Base-by-base conservation (phyloP, 2,113 vertebrate genomes). In the Mobula birostris region DNA sequence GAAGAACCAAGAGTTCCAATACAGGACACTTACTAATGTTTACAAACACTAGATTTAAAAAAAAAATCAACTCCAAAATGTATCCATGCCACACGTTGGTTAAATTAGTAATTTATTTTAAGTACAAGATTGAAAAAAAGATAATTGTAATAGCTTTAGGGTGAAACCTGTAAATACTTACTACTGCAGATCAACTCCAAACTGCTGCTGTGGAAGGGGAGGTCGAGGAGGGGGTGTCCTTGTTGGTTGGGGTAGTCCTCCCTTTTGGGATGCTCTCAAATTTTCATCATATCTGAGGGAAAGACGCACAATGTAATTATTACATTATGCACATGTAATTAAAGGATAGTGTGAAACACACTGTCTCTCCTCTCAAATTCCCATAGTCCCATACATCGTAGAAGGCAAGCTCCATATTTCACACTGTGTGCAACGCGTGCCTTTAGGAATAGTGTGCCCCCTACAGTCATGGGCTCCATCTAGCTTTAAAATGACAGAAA, bases 171-270 rank as follows among this genome's bases (percentile, higher is more conserved):
- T 29, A 0, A 29, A 29, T 0, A 94, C 98, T 98, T 96, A 98
- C 98, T 98, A 98, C 94, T 97, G 97, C 94, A 99, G 97, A 80
- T 97, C 98, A 96, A 98, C 98, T 0, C 97, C 98, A 91, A 99
- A 99, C 94, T 98, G 97, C 96, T 99, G 98, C 0, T 97, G 97
- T 95, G 98, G 98, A 56, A 98, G 97, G 0, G 98, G 98, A 2
- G 98, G 98, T 14, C 97, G 95, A 0, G 98, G 98, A 0, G 98
- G 98, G 0, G 97, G 98, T 0, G 79, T 95, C 95, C 96, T 98
- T 92, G 94, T 72, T 0, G 96, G 48, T 95, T 96, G 95, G 0
- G 95, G 94, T 0, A 88, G 74, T 24, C 94, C 95, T 36, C 96
- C 97, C 48, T 95, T 96, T 92, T 96, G 97, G 72, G 96, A 96